phyloP scores from a whole-genome alignment of 2,113 vertebrate genomes.

The Carassius gibelio region DNA sequence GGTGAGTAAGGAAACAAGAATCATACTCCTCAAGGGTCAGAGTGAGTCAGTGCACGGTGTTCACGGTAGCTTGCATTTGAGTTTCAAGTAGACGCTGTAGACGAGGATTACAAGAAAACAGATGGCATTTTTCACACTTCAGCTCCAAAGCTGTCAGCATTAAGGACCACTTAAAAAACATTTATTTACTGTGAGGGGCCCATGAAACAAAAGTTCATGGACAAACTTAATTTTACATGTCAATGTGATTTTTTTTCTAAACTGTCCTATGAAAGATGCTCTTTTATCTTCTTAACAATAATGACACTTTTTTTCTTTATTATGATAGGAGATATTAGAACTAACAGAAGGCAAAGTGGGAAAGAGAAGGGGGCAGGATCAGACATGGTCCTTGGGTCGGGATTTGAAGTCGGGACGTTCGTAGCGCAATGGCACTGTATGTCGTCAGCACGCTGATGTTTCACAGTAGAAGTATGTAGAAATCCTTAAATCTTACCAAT shows the following conservation, averaged over 20 bases:
- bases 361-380: too few species aligned
- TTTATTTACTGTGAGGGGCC: background rate
- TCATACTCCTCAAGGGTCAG: constrained; percentile 16
- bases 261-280: background rate
- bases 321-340: too few species aligned
- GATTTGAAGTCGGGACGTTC: too few species aligned
- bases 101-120: constrained; percentile 14
- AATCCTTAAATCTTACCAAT: background rate
- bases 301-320: background rate
- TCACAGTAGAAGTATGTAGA: background rate
- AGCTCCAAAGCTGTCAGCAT: background rate
- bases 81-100: background rate
- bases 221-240: background rate
- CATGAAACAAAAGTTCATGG: background rate
- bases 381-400: too few species aligned
- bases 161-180: constrained; percentile 17
- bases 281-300: background rate
- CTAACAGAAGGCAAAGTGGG: too few species aligned
- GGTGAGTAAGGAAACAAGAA: constrained; percentile 26
- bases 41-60: constrained; percentile 52
- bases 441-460: background rate
- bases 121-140: constrained; percentile 9
- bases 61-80: constrained; percentile 6
- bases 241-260: background rate
- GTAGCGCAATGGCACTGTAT: too few species aligned